Evolutionary conservation across 2,113 vertebrate genomes (phyloP).

Genomic region (Silurus glanis): DNA sequence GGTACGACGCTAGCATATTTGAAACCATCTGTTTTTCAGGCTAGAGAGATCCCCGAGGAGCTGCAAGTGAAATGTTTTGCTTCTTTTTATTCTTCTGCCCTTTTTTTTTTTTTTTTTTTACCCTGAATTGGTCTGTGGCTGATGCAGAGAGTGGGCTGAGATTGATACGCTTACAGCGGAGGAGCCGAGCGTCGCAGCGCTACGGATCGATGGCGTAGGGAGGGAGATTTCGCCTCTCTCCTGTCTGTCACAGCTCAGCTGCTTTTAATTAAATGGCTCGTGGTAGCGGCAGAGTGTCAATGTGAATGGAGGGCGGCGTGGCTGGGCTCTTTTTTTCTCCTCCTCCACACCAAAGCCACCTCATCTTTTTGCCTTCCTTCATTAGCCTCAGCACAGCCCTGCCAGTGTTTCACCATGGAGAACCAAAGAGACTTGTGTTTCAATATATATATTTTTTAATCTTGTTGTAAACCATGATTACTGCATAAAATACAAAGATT

Average conservation of each 20-base stretch:
- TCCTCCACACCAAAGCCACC: slow-evolving; percentile 33
- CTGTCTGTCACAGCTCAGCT: slow-evolving; percentile 67
- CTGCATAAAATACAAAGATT: neutral
- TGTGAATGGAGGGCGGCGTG: slow-evolving; percentile 52
- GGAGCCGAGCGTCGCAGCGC: slow-evolving; percentile 11
- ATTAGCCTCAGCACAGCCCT: slow-evolving; percentile 35
- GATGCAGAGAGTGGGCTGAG: slow-evolving; percentile 42
- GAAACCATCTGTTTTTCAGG: slow-evolving; percentile 48
- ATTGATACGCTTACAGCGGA: slow-evolving; percentile 33
- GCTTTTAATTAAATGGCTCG: slow-evolving; percentile 63
- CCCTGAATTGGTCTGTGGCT: slow-evolving; percentile 30
- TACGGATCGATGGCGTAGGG: slow-evolving; percentile 50
- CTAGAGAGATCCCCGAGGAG: slow-evolving; percentile 41
- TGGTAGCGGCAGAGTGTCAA: slow-evolving; percentile 59
- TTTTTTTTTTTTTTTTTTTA: neutral
- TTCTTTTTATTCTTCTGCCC: slow-evolving; percentile 5
- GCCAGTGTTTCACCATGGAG: slow-evolving; percentile 13
- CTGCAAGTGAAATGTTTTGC: slow-evolving; percentile 35
- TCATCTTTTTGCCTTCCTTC: slow-evolving; percentile 35
- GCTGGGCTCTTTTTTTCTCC: neutral
- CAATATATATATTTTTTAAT: neutral
- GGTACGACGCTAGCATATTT: slow-evolving; percentile 49
- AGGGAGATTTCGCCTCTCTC: slow-evolving; percentile 55
- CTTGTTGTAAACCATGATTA: neutral
- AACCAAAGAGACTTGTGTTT: slow-evolving; percentile 35